Evolutionary conservation across 2,113 vertebrate genomes (phyloP), one percentile per base, ranked within the genome.

Genomic region (Cephalopholis sonnerati): DNA sequence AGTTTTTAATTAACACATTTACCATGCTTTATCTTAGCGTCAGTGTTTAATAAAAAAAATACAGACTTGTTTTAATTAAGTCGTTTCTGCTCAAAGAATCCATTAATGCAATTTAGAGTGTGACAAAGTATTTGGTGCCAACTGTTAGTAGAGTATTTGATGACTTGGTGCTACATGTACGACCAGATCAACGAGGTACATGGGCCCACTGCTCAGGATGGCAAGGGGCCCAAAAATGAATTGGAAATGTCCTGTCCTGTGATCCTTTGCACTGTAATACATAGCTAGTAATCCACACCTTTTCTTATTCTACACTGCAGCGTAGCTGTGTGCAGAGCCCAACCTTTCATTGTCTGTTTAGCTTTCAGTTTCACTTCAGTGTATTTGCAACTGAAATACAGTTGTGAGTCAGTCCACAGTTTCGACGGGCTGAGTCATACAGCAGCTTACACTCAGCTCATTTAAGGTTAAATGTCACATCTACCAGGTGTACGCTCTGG

Each of bases 391-490:
- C 54, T 15, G 12, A 63, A 62, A 44, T 9, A 29, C 64, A 68
- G 32, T 2, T 10, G 24, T 73, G 61, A 61, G 46, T 75, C 71
- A 32, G 24, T 29, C 25, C 46, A 2, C 18, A n/a, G 74, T n/a
- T 4, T 13, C 25, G n/a, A 4, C 24, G 16, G 25, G 9, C 15
- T 50, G 10, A 57, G 24, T 25, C 46, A 3, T 54, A 12, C 22
- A 24, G 15, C 18, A 27, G 32, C 25, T 20, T 11, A 18, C 29
- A 10, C 64, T 55, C 68, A 13, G n/a, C 16, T 58, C 27, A 41
- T n/a, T 39, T 71, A 12, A 15, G n/a, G 48, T 58, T 81, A 80
- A 83, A 87, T 88, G 84, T 85, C 79, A 88, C 1, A 51, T 20
- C 4, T 51, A 18, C 48, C 1, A 20, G 4, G 17, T 51, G 4